These are phyloP conservation scores for Xerus inauris DNA, from an alignment of 2,113 vertebrate species.

Conservation along the genomic window DNA sequence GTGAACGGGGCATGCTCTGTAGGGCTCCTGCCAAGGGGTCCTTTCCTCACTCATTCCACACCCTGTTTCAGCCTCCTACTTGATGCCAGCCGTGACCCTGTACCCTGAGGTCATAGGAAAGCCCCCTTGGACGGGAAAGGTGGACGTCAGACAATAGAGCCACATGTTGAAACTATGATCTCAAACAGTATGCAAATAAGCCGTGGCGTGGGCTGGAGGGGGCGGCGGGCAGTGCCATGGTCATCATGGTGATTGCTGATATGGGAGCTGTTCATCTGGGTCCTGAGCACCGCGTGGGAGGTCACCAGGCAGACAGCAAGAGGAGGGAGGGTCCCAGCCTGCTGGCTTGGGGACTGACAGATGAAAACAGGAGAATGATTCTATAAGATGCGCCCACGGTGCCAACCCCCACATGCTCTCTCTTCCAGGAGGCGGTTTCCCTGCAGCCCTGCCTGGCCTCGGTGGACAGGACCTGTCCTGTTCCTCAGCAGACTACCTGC, in stretches of 20 bases:
- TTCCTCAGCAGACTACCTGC: no score
- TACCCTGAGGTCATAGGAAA: neutral
- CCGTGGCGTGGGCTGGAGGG: fast-evolving
- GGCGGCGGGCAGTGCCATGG: fast-evolving
- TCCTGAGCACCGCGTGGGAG: neutral
- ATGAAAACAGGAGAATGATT: no score
- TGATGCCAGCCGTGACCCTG: neutral
- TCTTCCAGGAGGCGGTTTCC: no score
- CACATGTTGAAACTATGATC: neutral
- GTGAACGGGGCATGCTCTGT: neutral
- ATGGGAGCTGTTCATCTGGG: neutral
- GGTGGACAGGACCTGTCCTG: no score
- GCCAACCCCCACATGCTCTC: no score
- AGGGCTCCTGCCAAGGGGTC: neutral
- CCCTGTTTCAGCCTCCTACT: neutral
- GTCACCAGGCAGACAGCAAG: neutral
- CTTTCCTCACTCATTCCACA: neutral
- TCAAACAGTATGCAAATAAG: neutral
- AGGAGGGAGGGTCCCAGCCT: neutral
- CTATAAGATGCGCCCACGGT: no score
- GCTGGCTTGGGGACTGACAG: neutral
- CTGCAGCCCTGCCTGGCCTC: no score
- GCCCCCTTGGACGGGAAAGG: neutral
- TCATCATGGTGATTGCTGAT: neutral
- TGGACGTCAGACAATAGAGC: neutral